These are phyloP conservation scores for Oryzias sinensis DNA, from an alignment of 2,797 vertebrate genomes.

Conservation along the genomic window DNA sequence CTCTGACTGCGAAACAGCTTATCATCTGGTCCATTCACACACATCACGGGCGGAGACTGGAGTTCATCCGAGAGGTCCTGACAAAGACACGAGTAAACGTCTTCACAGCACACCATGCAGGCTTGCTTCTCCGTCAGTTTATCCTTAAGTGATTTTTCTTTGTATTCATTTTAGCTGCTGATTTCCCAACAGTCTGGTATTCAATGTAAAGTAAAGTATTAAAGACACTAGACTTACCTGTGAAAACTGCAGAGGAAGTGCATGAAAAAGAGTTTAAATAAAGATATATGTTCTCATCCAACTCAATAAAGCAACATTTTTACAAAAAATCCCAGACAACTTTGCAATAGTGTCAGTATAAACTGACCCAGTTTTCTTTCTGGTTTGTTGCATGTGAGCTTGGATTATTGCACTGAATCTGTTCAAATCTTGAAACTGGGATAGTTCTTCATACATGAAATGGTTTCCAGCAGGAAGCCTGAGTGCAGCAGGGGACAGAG, in stretches of 20 bases:
- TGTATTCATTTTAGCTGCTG: too few relatives aligned
- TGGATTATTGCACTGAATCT: too few relatives aligned
- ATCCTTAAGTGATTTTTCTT: too few relatives aligned
- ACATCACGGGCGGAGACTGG: conserved; percentile 82
- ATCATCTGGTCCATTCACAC: conserved; percentile 90
- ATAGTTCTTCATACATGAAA: neutral
- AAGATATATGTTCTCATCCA: conserved; percentile 37
- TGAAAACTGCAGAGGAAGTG: conserved; percentile 71
- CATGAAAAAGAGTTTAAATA: conserved; percentile 39
- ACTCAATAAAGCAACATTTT: neutral
- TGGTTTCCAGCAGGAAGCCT: conserved; percentile 15
- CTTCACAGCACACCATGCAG: neutral
- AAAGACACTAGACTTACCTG: conserved; percentile 67
- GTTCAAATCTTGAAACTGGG: too few relatives aligned
- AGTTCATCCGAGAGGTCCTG: conserved; percentile 81
- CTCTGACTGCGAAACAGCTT: conserved; percentile 96
- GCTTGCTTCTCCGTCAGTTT: neutral
- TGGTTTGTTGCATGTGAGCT: too few relatives aligned
- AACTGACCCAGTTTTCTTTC: too few relatives aligned
- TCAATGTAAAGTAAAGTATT: too few relatives aligned
- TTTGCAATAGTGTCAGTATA: too few relatives aligned
- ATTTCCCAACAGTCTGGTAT: too few relatives aligned
- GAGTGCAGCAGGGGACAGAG: conserved; percentile 14
- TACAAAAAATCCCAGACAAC: neutral
- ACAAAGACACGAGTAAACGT: conserved; percentile 58